phyloP scores from a whole-genome alignment of 2,797 vertebrate genomes.

The Pelochelys cantorii region DNA sequence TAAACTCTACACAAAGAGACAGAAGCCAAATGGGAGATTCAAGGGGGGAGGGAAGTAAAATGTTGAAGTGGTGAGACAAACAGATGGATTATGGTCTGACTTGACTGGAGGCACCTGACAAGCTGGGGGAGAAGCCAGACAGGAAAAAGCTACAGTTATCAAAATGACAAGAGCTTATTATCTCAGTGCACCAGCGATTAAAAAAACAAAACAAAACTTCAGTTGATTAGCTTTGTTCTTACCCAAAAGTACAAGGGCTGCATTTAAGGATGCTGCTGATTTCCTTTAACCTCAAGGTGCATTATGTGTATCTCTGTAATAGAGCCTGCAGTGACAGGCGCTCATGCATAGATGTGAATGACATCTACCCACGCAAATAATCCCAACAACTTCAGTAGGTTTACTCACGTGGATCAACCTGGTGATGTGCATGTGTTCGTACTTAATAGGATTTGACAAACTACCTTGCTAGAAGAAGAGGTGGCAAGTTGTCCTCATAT shows the following conservation, averaged over 20 bases:
- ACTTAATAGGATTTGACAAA: slow-evolving; percentile 56
- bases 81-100: slow-evolving; percentile 39
- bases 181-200: slow-evolving; percentile 31
- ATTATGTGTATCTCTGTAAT: neutral
- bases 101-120: too few relatives aligned
- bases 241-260: neutral
- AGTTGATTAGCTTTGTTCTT: neutral
- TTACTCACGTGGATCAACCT: slow-evolving; percentile 64
- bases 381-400: slow-evolving; percentile 68
- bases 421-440: slow-evolving; percentile 65
- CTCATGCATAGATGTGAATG: slow-evolving; percentile 46
- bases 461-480: slow-evolving; percentile 72
- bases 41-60: too few relatives aligned
- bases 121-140: too few relatives aligned
- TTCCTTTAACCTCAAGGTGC: neutral
- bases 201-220: neutral
- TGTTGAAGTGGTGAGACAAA: neutral
- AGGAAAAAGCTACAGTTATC: neutral
- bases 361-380: slow-evolving; percentile 50
- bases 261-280: neutral
- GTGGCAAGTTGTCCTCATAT: slow-evolving; percentile 73
- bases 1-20: slow-evolving; percentile 42
- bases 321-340: neutral
- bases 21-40: too few relatives aligned
- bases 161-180: slow-evolving; percentile 28